These are phyloP conservation scores for Contarinia nasturtii DNA, from an alignment of 1,140 invertebrate species.

Conservation along the genomic window DNA sequence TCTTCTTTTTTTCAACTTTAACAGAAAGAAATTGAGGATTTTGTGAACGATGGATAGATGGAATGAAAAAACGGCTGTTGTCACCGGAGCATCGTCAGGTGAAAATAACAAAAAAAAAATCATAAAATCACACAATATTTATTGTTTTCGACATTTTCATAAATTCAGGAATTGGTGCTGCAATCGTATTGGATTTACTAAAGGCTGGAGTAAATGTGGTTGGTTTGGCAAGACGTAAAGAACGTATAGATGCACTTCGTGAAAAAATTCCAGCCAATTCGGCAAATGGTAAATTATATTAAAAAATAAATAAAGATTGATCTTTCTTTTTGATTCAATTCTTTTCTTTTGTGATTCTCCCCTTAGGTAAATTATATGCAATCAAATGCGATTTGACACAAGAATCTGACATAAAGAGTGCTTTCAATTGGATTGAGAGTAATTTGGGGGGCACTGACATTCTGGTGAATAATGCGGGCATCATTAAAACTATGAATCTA, in stretches of 20 bases:
- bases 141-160: too few species aligned
- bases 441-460: slow-evolving; percentile 38
- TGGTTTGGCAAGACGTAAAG: slow-evolving; percentile 41
- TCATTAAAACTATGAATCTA: slow-evolving; percentile 5
- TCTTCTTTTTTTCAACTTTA: too few species aligned
- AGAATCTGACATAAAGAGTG: slow-evolving; percentile 34
- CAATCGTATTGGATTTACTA: slow-evolving; percentile 30
- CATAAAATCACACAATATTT: too few species aligned
- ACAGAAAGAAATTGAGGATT: too few species aligned
- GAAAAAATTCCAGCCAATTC: slow-evolving; percentile 5
- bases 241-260: slow-evolving; percentile 28
- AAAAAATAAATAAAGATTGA: too few species aligned
- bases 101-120: too few species aligned
- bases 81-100: slow-evolving; percentile 41
- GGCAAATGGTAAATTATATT: slow-evolving; percentile 6
- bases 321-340: too few species aligned
- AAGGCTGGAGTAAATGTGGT: slow-evolving; percentile 41
- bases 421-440: slow-evolving; percentile 35
- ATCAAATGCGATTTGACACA: slow-evolving; percentile 43
- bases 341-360: too few species aligned
- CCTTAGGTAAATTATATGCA: too few species aligned
- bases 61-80: slow-evolving; percentile 32
- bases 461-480: slow-evolving; percentile 43
- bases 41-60: slow-evolving; percentile 32
- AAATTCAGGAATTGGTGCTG: slow-evolving; percentile 47